Conservation (phyloP, 2,797 vertebrate species). For the Fundulus diaphanus region DNA sequence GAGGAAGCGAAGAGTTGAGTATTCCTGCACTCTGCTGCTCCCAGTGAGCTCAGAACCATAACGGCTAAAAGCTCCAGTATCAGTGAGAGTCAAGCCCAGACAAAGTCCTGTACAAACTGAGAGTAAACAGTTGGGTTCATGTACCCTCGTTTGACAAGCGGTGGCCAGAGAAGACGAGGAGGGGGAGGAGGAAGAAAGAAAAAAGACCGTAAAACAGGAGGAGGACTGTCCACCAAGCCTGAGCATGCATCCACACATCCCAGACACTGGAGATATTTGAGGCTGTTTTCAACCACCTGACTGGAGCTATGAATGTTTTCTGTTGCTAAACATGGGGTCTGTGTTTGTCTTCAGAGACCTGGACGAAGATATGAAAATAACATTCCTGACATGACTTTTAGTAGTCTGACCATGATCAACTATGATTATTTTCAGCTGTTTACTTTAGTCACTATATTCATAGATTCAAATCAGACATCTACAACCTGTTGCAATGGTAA, state of each 20-base stretch:
- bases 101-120: constrained; percentile 69
- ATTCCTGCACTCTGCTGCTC: constrained; percentile 60
- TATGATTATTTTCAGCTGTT: constrained; percentile 64
- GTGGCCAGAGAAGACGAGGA: constrained; percentile 60
- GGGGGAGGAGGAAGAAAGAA: constrained; percentile 21
- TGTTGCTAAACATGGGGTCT: constrained; percentile 73
- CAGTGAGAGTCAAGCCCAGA: constrained; percentile 74
- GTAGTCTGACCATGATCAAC: constrained; percentile 33
- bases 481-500: constrained; percentile 16
- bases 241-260: constrained; percentile 69
- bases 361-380: constrained; percentile 72
- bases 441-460: constrained; percentile 31
- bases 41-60: constrained; percentile 37
- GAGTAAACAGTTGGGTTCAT: constrained; percentile 75
- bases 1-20: constrained; percentile 36
- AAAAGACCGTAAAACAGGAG: constrained; percentile 41
- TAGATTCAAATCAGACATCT: constrained; percentile 37
- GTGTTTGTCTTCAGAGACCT: constrained; percentile 61
- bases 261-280: constrained; percentile 72
- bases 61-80: constrained; percentile 54
- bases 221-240: constrained; percentile 65
- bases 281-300: constrained; percentile 75
- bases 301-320: constrained; percentile 60
- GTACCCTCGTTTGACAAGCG: constrained; percentile 65
- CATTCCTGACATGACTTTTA: constrained; percentile 60